Base-by-base conservation (phyloP, 2,888 invertebrate species). In the Prostheceraeus crozeri region DNA sequence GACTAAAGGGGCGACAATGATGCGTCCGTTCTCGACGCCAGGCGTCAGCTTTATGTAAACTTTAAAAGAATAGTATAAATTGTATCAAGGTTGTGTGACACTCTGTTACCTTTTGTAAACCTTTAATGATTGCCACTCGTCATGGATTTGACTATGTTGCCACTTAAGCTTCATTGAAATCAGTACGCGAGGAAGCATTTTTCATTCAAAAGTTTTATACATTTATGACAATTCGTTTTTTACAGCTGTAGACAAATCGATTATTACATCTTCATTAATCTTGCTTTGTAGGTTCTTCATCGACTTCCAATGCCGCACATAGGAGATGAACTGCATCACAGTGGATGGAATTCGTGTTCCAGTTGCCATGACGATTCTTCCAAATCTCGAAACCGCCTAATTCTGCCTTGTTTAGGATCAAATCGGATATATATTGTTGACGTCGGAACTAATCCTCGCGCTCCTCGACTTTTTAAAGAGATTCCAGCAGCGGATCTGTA, bases 301-400 rank as follows among this genome's bases (percentile, higher is more conserved):
- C 84, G 89, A 19, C 82, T 89, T 0, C 82, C 83, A 68, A 85
- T 91, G 68, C 85, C 84, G 6, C 76, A 84, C 63, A 75, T 80
- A 2, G 85, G 84, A 0, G 89, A 96, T 70, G 96, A 96, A 73
- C 77, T 96, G 0, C 96, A 96, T 73, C 96, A 96, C 73, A 84
- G 85, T 36, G 94, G 94, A 0, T 96, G 94, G 94, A 94, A 96
- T 73, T 84, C 89, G 0, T 96, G 96, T 74, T 89, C 90, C 66
- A 91, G 91, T 75, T 94, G 93, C 74, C 82, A 85, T 73, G 78
- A 75, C 33, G 77, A 80, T 63, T 69, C 76, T 1, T 68, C 70
- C 3, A 79, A 79, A 63, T 81, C 81, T 60, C 80, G 94, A 21
- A 83, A 89, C 72, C 84, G 85, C 40, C 77, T 96, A 33, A 82